These are phyloP conservation scores for Caenorhabditis angaria DNA, from an alignment of 2,888 invertebrate genomes.

Conservation along the genomic window DNA sequence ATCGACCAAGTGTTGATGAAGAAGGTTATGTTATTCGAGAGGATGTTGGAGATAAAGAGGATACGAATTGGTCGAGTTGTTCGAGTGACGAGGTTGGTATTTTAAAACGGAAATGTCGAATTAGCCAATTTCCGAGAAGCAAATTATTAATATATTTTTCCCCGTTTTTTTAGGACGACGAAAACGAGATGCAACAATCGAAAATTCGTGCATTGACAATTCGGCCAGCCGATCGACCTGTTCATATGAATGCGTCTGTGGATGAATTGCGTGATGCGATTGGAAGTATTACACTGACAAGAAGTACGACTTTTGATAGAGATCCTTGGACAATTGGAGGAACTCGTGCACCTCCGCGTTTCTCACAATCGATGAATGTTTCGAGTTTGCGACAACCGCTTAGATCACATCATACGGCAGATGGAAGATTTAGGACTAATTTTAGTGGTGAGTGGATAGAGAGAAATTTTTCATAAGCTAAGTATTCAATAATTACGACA, in stretches of 20 bases:
- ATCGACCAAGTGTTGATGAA: slow-evolving; percentile 47
- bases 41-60: slow-evolving; percentile 29
- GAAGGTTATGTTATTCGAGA: slow-evolving; percentile 58
- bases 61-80: slow-evolving; percentile 57
- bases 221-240: slow-evolving; percentile 42
- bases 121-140: not conserved
- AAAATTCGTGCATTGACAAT: slow-evolving; percentile 54
- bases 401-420: slow-evolving; percentile 66
- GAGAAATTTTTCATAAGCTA: too few relatives aligned
- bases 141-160: not conserved
- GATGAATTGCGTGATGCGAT: slow-evolving; percentile 69
- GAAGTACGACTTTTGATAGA: slow-evolving; percentile 68
- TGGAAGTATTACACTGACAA: slow-evolving; percentile 62
- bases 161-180: slow-evolving; percentile 30
- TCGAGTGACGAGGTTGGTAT: slow-evolving; percentile 48
- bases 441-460: slow-evolving; percentile 53
- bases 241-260: slow-evolving; percentile 50
- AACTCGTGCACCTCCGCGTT: slow-evolving; percentile 43
- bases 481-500: too few relatives aligned
- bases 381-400: slow-evolving; percentile 55
- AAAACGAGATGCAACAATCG: slow-evolving; percentile 55
- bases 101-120: not conserved
- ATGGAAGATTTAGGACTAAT: slow-evolving; percentile 63
- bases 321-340: slow-evolving; percentile 65
- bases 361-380: slow-evolving; percentile 66